These are phyloP conservation scores for Dipodomys spectabilis DNA, from an alignment of 2,113 vertebrate genomes.

Conservation along the genomic window DNA sequence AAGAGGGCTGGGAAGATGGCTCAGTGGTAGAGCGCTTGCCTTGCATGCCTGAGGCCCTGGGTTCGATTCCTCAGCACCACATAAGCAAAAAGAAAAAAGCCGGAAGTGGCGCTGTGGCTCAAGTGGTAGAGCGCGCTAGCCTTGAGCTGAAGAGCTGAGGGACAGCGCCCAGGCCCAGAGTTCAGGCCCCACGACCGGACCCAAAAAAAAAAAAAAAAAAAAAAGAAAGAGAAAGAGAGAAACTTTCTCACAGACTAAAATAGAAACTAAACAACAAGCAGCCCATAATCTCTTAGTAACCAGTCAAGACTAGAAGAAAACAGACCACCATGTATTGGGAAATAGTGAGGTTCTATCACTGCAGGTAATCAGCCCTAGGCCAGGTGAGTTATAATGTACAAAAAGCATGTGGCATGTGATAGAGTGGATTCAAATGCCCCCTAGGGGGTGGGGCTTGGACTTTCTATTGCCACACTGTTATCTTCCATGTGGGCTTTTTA, in stretches of 20 bases:
- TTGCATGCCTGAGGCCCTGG: no score
- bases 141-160: no score
- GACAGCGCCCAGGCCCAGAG: no score
- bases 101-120: no score
- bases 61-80: no score
- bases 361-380: not conserved
- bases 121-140: no score
- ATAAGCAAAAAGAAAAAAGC: no score
- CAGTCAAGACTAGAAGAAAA: slow-evolving; percentile 21
- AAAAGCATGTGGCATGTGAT: not conserved
- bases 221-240: not conserved
- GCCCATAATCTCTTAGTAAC: not conserved
- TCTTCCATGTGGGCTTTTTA: slow-evolving; percentile 57
- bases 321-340: not conserved
- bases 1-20: no score
- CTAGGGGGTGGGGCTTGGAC: not conserved
- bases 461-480: slow-evolving; percentile 38
- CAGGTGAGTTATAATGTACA: not conserved
- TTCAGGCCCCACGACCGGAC: no score
- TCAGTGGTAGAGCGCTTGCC: no score
- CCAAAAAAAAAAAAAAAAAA: no score
- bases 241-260: slow-evolving; percentile 17
- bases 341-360: not conserved
- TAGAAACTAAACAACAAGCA: not conserved
- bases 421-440: not conserved